phyloP scores from a whole-genome alignment of 2,797 vertebrate genomes.

The Syngnathus acus region DNA sequence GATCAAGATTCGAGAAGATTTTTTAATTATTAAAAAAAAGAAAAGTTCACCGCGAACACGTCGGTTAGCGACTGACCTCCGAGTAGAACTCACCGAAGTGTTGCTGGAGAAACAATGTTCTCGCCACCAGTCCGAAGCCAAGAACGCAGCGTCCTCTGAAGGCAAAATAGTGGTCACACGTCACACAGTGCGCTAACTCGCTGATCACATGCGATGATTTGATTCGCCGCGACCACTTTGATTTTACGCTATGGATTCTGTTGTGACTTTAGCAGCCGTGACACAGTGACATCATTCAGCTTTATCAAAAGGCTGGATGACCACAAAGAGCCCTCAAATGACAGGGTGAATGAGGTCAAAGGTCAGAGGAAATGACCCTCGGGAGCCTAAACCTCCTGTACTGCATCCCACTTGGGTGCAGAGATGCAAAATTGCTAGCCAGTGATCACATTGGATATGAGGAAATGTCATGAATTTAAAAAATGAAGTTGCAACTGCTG shows the following conservation, averaged over 20 bases:
- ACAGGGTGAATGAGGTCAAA: conserved; percentile 38
- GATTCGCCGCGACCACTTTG: not conserved
- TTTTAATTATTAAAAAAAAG: not conserved
- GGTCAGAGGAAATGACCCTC: conserved; percentile 70
- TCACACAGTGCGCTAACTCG: not conserved
- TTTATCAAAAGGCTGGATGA: conserved; percentile 17
- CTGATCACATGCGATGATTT: not conserved
- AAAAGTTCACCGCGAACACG: not conserved
- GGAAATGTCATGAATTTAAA: too few relatives aligned
- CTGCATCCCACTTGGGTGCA: too few relatives aligned
- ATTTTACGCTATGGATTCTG: not conserved
- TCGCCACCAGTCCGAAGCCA: conserved; percentile 36
- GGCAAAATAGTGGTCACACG: conserved; percentile 49
- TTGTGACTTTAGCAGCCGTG: not conserved
- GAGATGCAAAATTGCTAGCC: too few relatives aligned
- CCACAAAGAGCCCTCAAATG: conserved; percentile 7
- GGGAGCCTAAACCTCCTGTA: conserved; percentile 52
- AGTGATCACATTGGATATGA: too few relatives aligned
- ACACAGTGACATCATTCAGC: not conserved
- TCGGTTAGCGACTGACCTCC: not conserved
- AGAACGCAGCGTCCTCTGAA: conserved; percentile 17
- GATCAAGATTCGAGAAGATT: not conserved
- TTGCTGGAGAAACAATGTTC: not conserved
- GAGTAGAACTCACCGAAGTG: not conserved
- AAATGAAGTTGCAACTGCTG: not conserved